These are phyloP conservation scores for Labia minor DNA, from an alignment of 2,888 invertebrate species.

Conservation along the genomic window DNA sequence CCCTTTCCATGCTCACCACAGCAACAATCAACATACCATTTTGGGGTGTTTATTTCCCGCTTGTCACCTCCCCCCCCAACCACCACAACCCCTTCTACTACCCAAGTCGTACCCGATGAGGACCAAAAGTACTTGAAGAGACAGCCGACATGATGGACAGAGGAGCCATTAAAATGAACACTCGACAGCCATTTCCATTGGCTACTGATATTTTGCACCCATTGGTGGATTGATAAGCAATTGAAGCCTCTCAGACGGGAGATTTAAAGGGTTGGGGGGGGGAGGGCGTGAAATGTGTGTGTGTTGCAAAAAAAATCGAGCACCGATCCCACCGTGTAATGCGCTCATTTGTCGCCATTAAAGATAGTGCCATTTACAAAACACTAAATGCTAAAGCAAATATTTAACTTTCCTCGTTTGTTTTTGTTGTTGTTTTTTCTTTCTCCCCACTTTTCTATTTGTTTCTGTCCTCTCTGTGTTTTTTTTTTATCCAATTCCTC, in stretches of 20 bases:
- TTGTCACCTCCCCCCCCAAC: no score
- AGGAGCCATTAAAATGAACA: constrained; percentile 8
- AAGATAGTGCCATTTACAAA: background rate
- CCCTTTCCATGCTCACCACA: background rate
- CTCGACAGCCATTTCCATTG: background rate
- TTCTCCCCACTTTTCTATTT: no score
- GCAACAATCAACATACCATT: constrained; percentile 5
- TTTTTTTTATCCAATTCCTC: no score
- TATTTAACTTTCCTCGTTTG: background rate
- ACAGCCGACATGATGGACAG: background rate
- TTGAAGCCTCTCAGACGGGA: no score
- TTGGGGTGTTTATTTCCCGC: background rate
- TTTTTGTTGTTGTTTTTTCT: no score
- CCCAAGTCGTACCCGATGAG: background rate
- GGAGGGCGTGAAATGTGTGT: no score
- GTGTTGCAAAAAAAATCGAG: no score
- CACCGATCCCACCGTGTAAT: background rate
- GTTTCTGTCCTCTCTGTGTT: no score
- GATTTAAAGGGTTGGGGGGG: no score
- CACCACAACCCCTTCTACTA: no score
- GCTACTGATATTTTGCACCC: background rate
- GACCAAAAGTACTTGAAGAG: background rate
- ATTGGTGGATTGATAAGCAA: no score
- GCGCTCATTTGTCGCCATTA: constrained; percentile 1
- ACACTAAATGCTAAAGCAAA: background rate